Conservation (phyloP, 2,888 invertebrate species). For the Drosophila recens region DNA sequence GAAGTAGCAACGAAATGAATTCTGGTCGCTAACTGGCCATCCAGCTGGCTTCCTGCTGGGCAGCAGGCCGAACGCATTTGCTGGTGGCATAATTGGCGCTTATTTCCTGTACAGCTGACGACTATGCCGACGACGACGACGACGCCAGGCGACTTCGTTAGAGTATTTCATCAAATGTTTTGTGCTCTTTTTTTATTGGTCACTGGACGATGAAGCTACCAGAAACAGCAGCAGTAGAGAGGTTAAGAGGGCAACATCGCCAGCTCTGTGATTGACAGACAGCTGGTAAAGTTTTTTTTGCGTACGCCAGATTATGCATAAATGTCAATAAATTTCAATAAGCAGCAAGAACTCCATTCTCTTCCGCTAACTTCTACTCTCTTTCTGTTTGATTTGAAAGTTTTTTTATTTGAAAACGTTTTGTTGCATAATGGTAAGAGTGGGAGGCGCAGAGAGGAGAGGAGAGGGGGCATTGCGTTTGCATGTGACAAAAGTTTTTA, state of each 20-base stretch:
- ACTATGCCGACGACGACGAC: constrained; percentile 30
- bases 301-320: constrained; percentile 73
- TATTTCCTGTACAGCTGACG: constrained; percentile 82
- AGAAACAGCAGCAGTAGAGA: not conserved
- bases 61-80: constrained; percentile 67
- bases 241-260: not conserved
- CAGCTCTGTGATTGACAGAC: constrained; percentile 77
- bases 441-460: not conserved
- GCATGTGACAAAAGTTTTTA: constrained; percentile 54
- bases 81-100: constrained; percentile 83
- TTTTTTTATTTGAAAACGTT: constrained; percentile 31
- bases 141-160: constrained; percentile 18
- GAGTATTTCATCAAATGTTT: constrained; percentile 76
- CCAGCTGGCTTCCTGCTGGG: constrained; percentile 77
- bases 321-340: constrained; percentile 81
- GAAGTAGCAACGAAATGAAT: constrained; percentile 65
- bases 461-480: constrained; percentile 6
- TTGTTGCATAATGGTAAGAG: not conserved
- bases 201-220: constrained; percentile 67
- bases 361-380: not conserved
- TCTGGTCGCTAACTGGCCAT: constrained; percentile 75
- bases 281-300: constrained; percentile 70
- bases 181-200: constrained; percentile 71
- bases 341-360: constrained; percentile 57
- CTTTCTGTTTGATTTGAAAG: constrained; percentile 11